Evolutionary conservation across 2,888 invertebrate genomes (phyloP).

Genomic region (Caenorhabditis virilis): DNA sequence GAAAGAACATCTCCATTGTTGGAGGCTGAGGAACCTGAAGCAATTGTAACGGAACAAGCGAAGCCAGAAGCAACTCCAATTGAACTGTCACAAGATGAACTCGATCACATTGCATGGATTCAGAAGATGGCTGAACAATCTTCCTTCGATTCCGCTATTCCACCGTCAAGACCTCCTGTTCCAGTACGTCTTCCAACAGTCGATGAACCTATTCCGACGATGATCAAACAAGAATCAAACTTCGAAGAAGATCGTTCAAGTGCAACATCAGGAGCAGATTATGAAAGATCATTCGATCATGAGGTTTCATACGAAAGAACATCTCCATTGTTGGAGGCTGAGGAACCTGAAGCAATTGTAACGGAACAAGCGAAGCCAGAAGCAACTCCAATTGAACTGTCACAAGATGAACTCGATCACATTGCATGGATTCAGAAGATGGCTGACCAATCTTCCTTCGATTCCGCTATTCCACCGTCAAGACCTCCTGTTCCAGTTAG

Average conservation of each 20-base stretch:
- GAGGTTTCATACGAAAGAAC: conserved; percentile 1
- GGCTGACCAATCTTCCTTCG: conserved; percentile 23
- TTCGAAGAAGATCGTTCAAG: conserved; percentile 13
- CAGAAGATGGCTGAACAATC: no score
- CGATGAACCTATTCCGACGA: neutral
- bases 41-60: no score
- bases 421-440: conserved; percentile 27
- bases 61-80: no score
- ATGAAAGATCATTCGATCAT: conserved; percentile 7
- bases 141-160: no score
- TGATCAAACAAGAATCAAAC: neutral
- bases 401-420: conserved; percentile 36
- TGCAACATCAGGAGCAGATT: conserved; percentile 34
- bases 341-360: conserved; percentile 8
- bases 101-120: no score
- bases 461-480: neutral
- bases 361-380: conserved; percentile 9
- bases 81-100: no score
- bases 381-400: conserved; percentile 8
- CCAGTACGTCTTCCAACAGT: no score
- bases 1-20: no score
- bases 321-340: conserved; percentile 8
- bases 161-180: no score
- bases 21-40: no score
- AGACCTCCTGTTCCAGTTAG: conserved; percentile 10